Evolutionary conservation across 2,113 vertebrate genomes (phyloP).

Genomic region (Planiliza haematocheilus): DNA sequence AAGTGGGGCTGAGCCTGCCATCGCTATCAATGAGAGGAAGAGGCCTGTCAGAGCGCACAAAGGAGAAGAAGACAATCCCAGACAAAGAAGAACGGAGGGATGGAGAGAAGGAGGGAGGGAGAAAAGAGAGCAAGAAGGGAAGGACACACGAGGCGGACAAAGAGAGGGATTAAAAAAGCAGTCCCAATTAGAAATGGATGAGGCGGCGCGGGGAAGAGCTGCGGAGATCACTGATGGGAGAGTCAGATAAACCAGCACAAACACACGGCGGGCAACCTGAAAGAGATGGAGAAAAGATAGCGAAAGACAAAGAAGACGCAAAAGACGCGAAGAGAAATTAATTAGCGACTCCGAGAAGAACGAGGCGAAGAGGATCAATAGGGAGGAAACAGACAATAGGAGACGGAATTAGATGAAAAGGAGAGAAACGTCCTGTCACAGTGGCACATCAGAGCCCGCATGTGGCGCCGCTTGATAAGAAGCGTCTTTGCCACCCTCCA

Average conservation of each 20-base stretch:
- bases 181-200: conserved; percentile 63
- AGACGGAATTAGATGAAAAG: conserved; percentile 68
- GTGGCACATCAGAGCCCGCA: conserved; percentile 61
- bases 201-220: conserved; percentile 42
- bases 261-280: conserved; percentile 47
- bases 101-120: conserved; percentile 52
- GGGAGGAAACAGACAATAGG: conserved; percentile 63
- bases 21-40: conserved; percentile 78
- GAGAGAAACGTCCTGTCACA: conserved; percentile 65
- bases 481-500: conserved; percentile 65
- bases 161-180: conserved; percentile 56
- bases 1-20: conserved; percentile 72
- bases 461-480: conserved; percentile 75
- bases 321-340: conserved; percentile 54
- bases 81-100: conserved; percentile 57
- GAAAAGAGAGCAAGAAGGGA: conserved; percentile 29
- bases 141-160: conserved; percentile 45
- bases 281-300: conserved; percentile 64
- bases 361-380: conserved; percentile 53
- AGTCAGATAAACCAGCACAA: conserved; percentile 63
- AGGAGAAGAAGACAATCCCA: conserved; percentile 62
- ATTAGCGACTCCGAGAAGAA: conserved; percentile 62
- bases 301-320: conserved; percentile 60
- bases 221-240: conserved; percentile 59
- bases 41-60: conserved; percentile 75